phyloP scores from a whole-genome alignment of 2,113 vertebrate genomes.

The Rhombomys opimus region DNA sequence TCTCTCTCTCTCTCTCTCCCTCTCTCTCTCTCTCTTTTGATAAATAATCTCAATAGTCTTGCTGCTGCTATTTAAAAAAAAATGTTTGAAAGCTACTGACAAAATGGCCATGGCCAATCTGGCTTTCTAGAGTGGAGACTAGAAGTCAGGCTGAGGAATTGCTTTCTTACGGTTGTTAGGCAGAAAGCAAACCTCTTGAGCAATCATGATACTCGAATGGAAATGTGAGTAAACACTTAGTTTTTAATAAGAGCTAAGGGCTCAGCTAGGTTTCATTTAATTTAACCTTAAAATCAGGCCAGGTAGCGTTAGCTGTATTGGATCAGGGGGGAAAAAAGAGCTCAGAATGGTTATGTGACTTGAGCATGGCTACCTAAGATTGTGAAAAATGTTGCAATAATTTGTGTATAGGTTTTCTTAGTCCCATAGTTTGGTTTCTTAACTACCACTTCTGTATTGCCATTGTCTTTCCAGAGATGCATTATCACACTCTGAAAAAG shows the following conservation, averaged over 20 bases:
- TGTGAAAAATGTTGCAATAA: not conserved
- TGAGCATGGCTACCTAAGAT: not conserved
- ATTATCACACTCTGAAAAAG: not conserved
- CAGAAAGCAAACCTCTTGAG: not conserved
- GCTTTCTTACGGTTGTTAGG: not conserved
- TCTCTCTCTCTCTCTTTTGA: no score
- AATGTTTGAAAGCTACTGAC: conserved; percentile 33
- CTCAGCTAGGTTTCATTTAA: conserved; percentile 30
- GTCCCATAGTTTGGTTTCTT: not conserved
- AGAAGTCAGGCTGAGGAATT: not conserved
- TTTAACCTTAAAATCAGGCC: conserved; percentile 18
- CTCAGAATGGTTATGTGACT: not conserved
- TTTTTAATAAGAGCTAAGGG: not conserved
- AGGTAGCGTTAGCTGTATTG: not conserved
- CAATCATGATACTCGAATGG: conserved; percentile 20
- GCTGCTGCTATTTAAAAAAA: not conserved
- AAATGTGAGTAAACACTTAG: not conserved
- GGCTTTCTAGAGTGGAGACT: conserved; percentile 9
- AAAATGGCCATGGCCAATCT: not conserved
- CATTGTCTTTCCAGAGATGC: not conserved
- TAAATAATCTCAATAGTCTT: not conserved
- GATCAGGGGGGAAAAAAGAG: not conserved
- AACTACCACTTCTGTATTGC: not conserved
- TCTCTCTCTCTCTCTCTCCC: no score
- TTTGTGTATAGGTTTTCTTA: not conserved